Base-by-base conservation (phyloP, 2,797 vertebrate genomes). In the Acrossocheilus wenchowensis region DNA sequence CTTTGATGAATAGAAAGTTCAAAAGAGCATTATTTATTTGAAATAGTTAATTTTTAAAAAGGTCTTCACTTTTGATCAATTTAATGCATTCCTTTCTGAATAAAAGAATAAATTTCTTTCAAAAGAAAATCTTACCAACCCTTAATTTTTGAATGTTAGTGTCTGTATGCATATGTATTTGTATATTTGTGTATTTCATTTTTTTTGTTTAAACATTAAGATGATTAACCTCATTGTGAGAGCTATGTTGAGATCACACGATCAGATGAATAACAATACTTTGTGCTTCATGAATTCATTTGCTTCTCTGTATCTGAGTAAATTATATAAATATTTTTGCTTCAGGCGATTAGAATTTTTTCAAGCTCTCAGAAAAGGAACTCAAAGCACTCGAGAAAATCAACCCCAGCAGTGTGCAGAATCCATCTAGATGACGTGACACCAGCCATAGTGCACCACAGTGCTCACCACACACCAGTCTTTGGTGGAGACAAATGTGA, bases 201-300 rank as follows among this genome's bases (percentile, higher is more conserved):
- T 57, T 57, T 15, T 23, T 57, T 57, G 21, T 57, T 57, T 57
- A 23, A 23, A 57, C 54, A 57, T 57, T 23, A 57, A 57, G 54
- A 57, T 30, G 60, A 64, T 64, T 30, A 64, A 30, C n/a, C 60
- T 64, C 11, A 30, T 64, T n/a, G n/a, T n/a, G 11, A 14, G 14
- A 30, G n/a, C 5, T 26, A 26, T 64, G 12, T 6, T 15, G 26
- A 15, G 17, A 69, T 39, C 68, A 69, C n/a, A 19, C n/a, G 69
- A 26, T 43, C 72, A 74, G 72, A 73, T 73, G 21, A 75, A 75
- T 21, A 52, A 34, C 48, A 75, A 50, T 52, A 52, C 17, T 52
- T 50, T 34, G 26, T 52, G 17, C 17, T 23, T 2, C 9, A 11
- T 41, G 1, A 39, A 71, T 21, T 41, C 9, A 71, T 71, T 71